Base-by-base conservation (phyloP, 35 echinoderm and acorn worm species). In the Strongylocentrotus purpuratus region DNA sequence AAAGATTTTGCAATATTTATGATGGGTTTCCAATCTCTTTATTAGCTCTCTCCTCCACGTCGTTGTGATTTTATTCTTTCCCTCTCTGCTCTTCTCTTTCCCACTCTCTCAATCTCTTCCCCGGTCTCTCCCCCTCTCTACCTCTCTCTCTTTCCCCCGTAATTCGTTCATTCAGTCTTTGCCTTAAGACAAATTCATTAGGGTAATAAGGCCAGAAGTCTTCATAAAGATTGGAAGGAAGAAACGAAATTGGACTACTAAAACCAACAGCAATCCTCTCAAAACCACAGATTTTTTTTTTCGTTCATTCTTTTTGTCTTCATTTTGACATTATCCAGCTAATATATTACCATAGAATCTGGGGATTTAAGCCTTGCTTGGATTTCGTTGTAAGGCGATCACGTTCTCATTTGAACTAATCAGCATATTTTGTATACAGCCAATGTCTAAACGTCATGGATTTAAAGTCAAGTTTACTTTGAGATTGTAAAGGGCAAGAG, bases 151-250 rank as follows among this genome's bases (percentile, higher is more conserved):
- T 70, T 7, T 18, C 20, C 65, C 61, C 20, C 65, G 20, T 18
- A 78, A 28, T 78, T 55, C 50, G 10, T 55, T 15, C 85, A 31
- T 86, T 89, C 87, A 17, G 33, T 45, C 87, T 89, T 89, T 46
- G 87, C 87, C 87, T 46, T 89, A 46, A 89, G 87, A 89, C 87
- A 89, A 89, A 89, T 89, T 89, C 87, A 89, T 89, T 89, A 89
- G 87, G 87, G 33, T 89, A 89, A 89, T 89, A 33, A 45, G 45
- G 87, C 87, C 87, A 46, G 87, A 33, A 89, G 87, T 78, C 65
- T 78, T 2, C 7, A 78, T 78, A 22, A 78, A n/a, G 65, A 78
- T 18, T 78, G 20, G 65, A 78, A 78, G 2, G 65, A 78, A 78
- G 25, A 28, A 78, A 78, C 65, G 65, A 78, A 78, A 78, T 78